phyloP scores from a whole-genome alignment of 2,797 vertebrate genomes.

The Nyctibius grandis region DNA sequence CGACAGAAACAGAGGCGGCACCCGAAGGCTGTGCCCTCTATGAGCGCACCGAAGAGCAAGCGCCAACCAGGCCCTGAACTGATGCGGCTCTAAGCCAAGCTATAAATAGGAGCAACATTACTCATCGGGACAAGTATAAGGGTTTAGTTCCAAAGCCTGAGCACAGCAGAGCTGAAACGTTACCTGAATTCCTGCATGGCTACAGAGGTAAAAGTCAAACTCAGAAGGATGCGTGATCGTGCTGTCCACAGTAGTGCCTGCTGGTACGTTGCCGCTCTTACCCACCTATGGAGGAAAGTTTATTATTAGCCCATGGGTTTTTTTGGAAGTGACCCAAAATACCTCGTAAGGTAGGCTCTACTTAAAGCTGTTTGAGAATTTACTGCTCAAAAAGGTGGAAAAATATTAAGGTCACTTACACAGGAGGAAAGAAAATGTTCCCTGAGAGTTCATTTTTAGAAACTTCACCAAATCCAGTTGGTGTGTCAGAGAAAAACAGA shows the following conservation, averaged over 20 bases:
- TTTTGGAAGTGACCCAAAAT: background rate
- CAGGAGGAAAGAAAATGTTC: slow-evolving; percentile 18
- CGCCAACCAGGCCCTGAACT: background rate
- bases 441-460: slow-evolving; percentile 13
- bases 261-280: slow-evolving; percentile 97
- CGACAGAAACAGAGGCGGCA: background rate
- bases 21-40: background rate
- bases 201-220: slow-evolving; percentile 99
- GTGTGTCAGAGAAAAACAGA: slow-evolving; percentile 28
- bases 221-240: slow-evolving; percentile 99
- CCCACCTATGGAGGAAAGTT: slow-evolving; percentile 83
- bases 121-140: background rate
- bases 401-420: slow-evolving; percentile 23
- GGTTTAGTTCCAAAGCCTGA: background rate
- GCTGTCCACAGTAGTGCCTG: slow-evolving; percentile 97
- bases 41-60: background rate
- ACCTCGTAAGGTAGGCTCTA: background rate
- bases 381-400: slow-evolving; percentile 14
- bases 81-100: background rate
- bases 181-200: slow-evolving; percentile 99
- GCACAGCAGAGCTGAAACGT: slow-evolving; percentile 5
- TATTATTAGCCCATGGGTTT: background rate
- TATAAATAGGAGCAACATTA: background rate
- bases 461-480: slow-evolving; percentile 13
- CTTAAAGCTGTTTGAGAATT: slow-evolving; percentile 5